These are phyloP conservation scores for Pseudonaja textilis DNA, from an alignment of 2,113 vertebrate species.

Conservation along the genomic window DNA sequence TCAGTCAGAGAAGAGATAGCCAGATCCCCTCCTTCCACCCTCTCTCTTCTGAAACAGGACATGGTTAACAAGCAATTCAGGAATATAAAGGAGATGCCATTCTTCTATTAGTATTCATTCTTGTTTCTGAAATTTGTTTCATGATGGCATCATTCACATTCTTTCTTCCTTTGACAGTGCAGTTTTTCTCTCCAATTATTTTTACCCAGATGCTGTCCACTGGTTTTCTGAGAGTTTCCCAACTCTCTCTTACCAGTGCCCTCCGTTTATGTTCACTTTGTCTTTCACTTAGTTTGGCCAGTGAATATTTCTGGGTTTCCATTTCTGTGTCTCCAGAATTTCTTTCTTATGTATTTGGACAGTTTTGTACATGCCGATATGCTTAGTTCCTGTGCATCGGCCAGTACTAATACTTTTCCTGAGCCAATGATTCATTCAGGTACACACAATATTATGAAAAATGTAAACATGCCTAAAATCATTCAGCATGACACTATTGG, in stretches of 20 bases:
- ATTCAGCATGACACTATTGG: too few species aligned
- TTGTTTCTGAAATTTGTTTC: neutral
- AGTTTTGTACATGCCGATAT: neutral
- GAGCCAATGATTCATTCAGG: neutral
- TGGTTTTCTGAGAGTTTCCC: neutral
- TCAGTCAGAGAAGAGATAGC: neutral
- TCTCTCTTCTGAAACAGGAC: neutral
- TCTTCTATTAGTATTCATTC: neutral
- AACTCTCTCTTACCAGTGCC: neutral
- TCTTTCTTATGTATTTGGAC: neutral
- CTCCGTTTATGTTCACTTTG: neutral
- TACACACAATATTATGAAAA: neutral
- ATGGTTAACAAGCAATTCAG: neutral
- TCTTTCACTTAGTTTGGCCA: neutral
- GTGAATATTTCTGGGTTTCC: neutral
- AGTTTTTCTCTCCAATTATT: neutral
- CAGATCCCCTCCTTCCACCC: neutral
- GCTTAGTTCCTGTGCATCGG: neutral
- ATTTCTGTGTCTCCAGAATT: neutral
- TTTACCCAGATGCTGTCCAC: neutral
- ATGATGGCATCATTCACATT: neutral
- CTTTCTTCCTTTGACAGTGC: neutral
- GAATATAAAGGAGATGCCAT: neutral
- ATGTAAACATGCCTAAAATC: neutral
- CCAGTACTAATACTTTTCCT: neutral